phyloP scores from a whole-genome alignment of 2,888 invertebrate genomes.

The Diaperis boleti region DNA sequence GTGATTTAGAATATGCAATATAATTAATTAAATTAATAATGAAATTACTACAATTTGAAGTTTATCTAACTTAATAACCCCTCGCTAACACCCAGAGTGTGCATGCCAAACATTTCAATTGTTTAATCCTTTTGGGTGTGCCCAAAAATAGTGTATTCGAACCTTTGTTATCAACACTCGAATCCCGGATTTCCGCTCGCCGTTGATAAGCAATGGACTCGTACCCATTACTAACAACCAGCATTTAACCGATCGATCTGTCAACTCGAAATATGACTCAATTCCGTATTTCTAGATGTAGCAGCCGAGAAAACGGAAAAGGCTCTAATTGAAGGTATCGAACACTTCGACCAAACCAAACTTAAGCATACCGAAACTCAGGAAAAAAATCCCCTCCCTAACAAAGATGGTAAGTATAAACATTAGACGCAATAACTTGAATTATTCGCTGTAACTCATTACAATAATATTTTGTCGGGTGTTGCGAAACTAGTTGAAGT shows the following conservation, averaged over 20 bases:
- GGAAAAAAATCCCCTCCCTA: constrained; percentile 93
- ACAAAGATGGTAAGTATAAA: constrained; percentile 83
- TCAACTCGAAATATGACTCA: neutral
- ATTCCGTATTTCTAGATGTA: constrained; percentile 76
- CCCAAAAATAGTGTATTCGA: neutral
- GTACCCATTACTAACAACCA: constrained; percentile 11
- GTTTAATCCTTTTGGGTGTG: no score
- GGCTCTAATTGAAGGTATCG: constrained; percentile 87
- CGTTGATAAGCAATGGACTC: constrained; percentile 19
- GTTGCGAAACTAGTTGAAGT: neutral
- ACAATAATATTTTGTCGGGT: neutral
- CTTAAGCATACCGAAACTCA: constrained; percentile 92
- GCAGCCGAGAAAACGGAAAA: constrained; percentile 88
- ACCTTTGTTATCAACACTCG: neutral
- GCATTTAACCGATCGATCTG: constrained; percentile 13
- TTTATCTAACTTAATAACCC: no score
- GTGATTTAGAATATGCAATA: no score
- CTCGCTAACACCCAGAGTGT: no score
- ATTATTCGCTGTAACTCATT: constrained; percentile 6
- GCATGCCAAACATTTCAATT: no score
- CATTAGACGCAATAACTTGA: neutral
- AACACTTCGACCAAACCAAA: constrained; percentile 84
- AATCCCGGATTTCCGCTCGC: constrained; percentile 39
- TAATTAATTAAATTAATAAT: no score
- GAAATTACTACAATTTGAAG: no score